phyloP scores from a whole-genome alignment of 2,888 invertebrate species.

The Cheiracanthium punctorium region DNA sequence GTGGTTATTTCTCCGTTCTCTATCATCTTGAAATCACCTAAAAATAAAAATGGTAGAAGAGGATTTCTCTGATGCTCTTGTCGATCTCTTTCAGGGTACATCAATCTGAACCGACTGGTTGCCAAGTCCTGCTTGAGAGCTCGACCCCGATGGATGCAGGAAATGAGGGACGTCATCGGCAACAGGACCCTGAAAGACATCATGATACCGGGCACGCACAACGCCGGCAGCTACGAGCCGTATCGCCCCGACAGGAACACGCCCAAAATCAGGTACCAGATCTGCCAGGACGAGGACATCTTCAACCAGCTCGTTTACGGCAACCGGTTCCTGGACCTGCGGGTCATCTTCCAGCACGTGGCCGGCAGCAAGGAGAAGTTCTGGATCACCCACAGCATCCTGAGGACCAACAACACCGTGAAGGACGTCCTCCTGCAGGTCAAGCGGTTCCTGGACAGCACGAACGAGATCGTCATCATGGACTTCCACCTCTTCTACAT shows the following conservation, averaged over 20 bases:
- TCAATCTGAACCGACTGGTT: slow-evolving; percentile 53
- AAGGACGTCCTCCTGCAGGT: slow-evolving; percentile 79
- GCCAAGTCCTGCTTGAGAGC: slow-evolving; percentile 68
- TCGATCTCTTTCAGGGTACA: slow-evolving; percentile 32
- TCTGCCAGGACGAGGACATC: slow-evolving; percentile 86
- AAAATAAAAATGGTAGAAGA: no score
- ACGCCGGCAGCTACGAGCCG: slow-evolving; percentile 81
- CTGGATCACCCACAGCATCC: slow-evolving; percentile 73
- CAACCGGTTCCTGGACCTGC: slow-evolving; percentile 78
- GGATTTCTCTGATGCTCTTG: neutral
- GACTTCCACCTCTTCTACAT: slow-evolving; percentile 88
- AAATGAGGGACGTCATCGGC: slow-evolving; percentile 75
- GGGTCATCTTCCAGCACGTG: slow-evolving; percentile 69
- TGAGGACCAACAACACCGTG: slow-evolving; percentile 71
- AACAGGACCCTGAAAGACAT: slow-evolving; percentile 80
- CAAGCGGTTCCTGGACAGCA: slow-evolving; percentile 81
- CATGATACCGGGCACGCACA: slow-evolving; percentile 84
- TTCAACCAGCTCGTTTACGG: slow-evolving; percentile 91
- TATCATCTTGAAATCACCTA: no score
- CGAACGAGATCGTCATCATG: slow-evolving; percentile 79
- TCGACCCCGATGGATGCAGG: slow-evolving; percentile 60
- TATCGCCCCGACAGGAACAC: slow-evolving; percentile 76
- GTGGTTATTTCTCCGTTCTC: no score
- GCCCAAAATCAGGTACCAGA: slow-evolving; percentile 68
- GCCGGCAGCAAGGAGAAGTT: slow-evolving; percentile 69